Evolutionary conservation across 2,888 invertebrate species (phyloP).

Genomic region (Xestoiulus laeticollis): DNA sequence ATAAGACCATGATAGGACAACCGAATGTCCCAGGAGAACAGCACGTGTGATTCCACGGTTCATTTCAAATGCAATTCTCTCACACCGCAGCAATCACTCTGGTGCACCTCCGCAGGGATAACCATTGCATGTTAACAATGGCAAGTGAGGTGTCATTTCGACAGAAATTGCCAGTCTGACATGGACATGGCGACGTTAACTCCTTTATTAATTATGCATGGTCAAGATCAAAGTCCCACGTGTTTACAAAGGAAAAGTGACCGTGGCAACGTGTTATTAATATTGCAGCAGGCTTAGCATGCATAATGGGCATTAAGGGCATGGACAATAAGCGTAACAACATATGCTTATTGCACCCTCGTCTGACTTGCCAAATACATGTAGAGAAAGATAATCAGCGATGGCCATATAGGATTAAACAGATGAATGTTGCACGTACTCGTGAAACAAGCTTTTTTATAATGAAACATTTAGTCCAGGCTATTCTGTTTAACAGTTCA

Average conservation of each 20-base stretch:
- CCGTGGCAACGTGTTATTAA: background rate
- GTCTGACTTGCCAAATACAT: background rate
- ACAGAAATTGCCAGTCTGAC: background rate
- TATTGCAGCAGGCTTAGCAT: background rate
- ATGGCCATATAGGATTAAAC: background rate
- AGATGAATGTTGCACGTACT: too few relatives aligned
- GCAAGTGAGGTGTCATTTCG: background rate
- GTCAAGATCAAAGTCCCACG: slow-evolving; percentile 1
- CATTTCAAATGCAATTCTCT: slow-evolving; percentile 18
- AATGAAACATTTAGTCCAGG: too few relatives aligned
- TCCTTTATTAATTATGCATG: slow-evolving; percentile 13
- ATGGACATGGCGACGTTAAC: background rate
- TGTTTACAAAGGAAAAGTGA: background rate
- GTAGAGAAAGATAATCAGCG: background rate
- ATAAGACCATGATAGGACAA: background rate
- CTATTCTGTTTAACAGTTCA: too few relatives aligned
- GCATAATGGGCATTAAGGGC: background rate
- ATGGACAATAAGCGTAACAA: background rate
- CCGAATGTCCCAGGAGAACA: background rate
- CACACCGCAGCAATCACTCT: slow-evolving; percentile 13
- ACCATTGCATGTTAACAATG: background rate
- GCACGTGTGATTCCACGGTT: background rate
- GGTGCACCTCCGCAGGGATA: background rate
- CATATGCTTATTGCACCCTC: background rate
- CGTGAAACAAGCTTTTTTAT: too few relatives aligned